phyloP scores from a whole-genome alignment of 2,797 vertebrate species.

The Lepus oiostolus region DNA sequence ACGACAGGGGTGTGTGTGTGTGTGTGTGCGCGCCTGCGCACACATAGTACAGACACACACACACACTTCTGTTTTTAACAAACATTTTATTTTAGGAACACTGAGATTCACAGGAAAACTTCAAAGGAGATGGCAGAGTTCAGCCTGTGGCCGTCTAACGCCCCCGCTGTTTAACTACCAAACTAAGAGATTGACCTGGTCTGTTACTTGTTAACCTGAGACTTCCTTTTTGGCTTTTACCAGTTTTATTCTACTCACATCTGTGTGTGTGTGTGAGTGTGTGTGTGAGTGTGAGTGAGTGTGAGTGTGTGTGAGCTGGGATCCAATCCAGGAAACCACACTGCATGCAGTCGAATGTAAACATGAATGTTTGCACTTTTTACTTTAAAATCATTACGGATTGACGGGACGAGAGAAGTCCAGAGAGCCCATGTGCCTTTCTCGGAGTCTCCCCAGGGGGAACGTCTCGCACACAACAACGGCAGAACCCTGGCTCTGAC shows the following conservation, averaged over 20 bases:
- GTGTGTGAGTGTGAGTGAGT: too few species aligned
- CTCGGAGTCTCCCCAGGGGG: neutral
- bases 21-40: too few species aligned
- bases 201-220: neutral
- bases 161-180: too few species aligned
- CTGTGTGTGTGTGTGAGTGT: neutral
- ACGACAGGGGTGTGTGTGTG: neutral
- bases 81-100: slow-evolving; percentile 37
- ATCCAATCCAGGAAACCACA: neutral
- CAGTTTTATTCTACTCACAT: neutral
- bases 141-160: too few species aligned
- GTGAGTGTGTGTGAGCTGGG: neutral
- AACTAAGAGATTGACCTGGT: neutral
- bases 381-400: slow-evolving; percentile 32
- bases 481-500: neutral
- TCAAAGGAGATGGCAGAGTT: neutral
- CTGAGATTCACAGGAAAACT: neutral
- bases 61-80: neutral
- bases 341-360: neutral
- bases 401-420: neutral
- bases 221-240: neutral
- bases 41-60: fast-evolving
- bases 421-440: neutral
- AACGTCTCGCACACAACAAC: neutral
- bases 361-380: neutral